Conservation (phyloP, 2,888 invertebrate genomes). For the Schizotus pectinicornis region DNA sequence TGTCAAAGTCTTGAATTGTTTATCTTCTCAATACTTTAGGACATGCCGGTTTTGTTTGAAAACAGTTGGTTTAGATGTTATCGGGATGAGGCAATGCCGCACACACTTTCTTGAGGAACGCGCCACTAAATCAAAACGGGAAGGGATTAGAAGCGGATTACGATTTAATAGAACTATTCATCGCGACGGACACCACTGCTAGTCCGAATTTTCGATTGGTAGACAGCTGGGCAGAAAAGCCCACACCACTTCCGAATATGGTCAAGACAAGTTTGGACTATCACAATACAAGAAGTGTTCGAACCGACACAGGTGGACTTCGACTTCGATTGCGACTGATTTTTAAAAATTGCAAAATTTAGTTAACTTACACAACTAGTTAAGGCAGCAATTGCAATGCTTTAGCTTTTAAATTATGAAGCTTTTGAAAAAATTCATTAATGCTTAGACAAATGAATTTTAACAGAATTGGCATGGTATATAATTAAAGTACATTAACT, state of each 20-base stretch:
- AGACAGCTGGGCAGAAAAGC: slow-evolving; percentile 34
- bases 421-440: no score
- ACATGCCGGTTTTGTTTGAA: slow-evolving; percentile 10
- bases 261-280: slow-evolving; percentile 38
- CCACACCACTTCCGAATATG: slow-evolving; percentile 33
- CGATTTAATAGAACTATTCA: slow-evolving; percentile 19
- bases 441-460: no score
- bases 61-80: slow-evolving; percentile 19
- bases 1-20: slow-evolving; percentile 8
- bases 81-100: slow-evolving; percentile 6
- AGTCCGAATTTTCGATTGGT: slow-evolving; percentile 15
- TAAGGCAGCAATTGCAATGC: no score
- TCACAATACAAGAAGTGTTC: slow-evolving; percentile 2
- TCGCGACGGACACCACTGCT: slow-evolving; percentile 2
- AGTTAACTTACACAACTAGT: no score
- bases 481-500: no score
- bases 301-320: slow-evolving; percentile 38
- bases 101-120: slow-evolving; percentile 4
- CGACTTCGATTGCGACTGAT: slow-evolving; percentile 16
- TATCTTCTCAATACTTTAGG: slow-evolving; percentile 15
- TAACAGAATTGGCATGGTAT: no score
- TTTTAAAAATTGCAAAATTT: slow-evolving; percentile 5
- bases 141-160: slow-evolving; percentile 19
- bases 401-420: no score
- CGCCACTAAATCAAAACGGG: slow-evolving; percentile 4